A percentile compares a stretch with the other conserved stretches of the same genome.
These are phyloP conservation scores for Istiophorus platypterus DNA, from an alignment of 2,113 vertebrate genomes.

Conservation along the genomic window DNA sequence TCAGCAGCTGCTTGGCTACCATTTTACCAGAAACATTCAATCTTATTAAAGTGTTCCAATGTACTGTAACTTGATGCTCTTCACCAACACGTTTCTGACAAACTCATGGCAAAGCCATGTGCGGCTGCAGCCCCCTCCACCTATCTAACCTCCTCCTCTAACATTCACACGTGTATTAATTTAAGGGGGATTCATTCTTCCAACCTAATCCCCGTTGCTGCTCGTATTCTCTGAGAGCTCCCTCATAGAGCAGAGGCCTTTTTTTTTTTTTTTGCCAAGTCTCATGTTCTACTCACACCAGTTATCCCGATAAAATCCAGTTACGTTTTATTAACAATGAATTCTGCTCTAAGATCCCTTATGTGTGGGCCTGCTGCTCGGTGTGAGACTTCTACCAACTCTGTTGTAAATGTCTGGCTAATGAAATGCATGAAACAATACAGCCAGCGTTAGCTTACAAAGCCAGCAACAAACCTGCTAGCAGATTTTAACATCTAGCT, in stretches of 20 bases:
- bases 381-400: neutral
- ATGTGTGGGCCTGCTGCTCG: neutral
- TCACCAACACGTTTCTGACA: too few relatives aligned
- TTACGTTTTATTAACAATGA: too few relatives aligned
- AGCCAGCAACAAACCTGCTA: too few relatives aligned
- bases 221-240: neutral
- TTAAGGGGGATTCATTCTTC: neutral
- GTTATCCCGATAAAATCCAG: too few relatives aligned
- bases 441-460: too few relatives aligned
- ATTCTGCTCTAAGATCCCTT: too few relatives aligned
- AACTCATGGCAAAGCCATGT: neutral
- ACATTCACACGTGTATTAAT: neutral
- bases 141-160: too few relatives aligned
- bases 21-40: neutral
- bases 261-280: too few relatives aligned
- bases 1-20: neutral
- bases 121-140: too few relatives aligned
- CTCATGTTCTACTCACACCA: too few relatives aligned
- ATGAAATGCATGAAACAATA: neutral
- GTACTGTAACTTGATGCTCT: neutral
- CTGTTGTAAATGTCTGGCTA: neutral
- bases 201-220: neutral
- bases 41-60: neutral
- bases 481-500: too few relatives aligned
- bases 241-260: too few relatives aligned